Evolutionary conservation across 2,113 vertebrate species (phyloP).

Genomic region (Lagopus leucura): DNA sequence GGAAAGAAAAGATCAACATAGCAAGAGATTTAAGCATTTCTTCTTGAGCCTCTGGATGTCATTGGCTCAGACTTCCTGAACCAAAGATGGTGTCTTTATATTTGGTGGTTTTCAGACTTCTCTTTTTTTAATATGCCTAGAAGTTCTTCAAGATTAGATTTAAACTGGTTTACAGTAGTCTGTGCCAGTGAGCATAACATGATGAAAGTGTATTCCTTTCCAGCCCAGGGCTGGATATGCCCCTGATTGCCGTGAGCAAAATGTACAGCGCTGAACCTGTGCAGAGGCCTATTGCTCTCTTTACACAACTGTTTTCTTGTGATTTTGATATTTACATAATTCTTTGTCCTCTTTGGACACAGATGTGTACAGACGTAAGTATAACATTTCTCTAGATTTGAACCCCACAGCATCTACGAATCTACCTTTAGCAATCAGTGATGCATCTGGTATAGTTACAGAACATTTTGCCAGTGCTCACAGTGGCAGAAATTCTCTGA

Average conservation of each 20-base stretch:
- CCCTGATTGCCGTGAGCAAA: not conserved
- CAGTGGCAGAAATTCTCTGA: rapidly evolving
- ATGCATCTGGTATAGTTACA: not conserved
- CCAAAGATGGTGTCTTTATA: not conserved
- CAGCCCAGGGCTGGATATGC: not conserved
- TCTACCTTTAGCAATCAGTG: not conserved
- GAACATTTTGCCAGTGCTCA: not conserved
- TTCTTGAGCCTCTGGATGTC: not conserved
- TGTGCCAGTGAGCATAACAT: not conserved
- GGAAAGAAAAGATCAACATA: not conserved
- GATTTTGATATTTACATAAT: not conserved
- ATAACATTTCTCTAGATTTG: not conserved
- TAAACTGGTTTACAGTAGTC: not conserved
- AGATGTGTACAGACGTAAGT: not conserved
- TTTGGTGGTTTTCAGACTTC: not conserved
- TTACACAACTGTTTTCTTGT: not conserved
- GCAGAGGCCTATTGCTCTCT: rapidly evolving
- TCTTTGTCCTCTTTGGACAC: not conserved
- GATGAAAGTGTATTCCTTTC: not conserved
- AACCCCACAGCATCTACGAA: not conserved
- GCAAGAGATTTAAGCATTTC: not conserved
- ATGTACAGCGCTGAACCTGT: not conserved
- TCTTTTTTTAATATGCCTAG: not conserved
- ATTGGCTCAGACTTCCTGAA: rapidly evolving
- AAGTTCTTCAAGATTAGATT: not conserved